Evolutionary conservation across 2,888 invertebrate genomes (phyloP).

Genomic region (Callyntrura sp.): DNA sequence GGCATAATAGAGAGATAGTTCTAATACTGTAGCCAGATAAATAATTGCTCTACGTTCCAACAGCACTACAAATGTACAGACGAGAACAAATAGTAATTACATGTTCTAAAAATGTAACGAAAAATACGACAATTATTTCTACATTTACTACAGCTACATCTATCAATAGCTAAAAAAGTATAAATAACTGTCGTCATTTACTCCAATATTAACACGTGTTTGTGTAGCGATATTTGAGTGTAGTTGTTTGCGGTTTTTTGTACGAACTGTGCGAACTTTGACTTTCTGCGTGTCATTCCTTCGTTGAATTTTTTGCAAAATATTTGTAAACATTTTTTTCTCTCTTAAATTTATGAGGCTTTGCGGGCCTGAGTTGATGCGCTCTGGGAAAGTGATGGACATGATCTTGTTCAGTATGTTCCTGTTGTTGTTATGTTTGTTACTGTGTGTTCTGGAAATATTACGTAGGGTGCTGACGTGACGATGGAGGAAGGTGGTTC

Average conservation of each 20-base stretch:
- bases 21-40: background rate
- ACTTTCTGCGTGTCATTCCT: too few relatives aligned
- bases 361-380: background rate
- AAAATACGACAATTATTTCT: background rate
- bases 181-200: background rate
- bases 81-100: background rate
- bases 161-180: background rate
- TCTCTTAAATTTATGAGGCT: background rate
- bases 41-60: background rate
- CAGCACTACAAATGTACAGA: constrained; percentile 7
- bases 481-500: background rate
- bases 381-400: background rate
- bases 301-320: too few relatives aligned
- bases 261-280: too few relatives aligned
- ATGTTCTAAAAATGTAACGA: background rate
- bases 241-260: background rate
- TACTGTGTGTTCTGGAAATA: background rate
- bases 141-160: background rate
- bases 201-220: background rate
- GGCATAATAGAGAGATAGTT: background rate
- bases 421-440: constrained; percentile 19
- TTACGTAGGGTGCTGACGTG: background rate
- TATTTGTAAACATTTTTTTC: too few relatives aligned
- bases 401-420: background rate
- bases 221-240: background rate